Evolutionary conservation across 2,113 vertebrate species (phyloP).

Genomic region (Tichodroma muraria): DNA sequence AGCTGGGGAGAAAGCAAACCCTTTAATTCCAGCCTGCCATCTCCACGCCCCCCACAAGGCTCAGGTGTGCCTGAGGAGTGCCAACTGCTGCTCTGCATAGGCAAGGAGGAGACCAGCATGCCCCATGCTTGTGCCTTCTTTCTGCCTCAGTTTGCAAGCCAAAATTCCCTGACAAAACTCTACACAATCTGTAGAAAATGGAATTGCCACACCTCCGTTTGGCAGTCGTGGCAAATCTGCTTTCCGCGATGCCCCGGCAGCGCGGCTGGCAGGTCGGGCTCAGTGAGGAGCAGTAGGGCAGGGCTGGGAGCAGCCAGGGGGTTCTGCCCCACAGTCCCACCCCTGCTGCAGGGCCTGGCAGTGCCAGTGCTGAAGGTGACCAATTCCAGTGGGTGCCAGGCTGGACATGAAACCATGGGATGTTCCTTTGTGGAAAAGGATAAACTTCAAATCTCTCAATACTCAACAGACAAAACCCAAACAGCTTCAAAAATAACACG

Average conservation of each 20-base stretch:
- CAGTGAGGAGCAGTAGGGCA: background rate
- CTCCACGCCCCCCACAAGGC: background rate
- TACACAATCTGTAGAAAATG: background rate
- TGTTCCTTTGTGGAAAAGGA: background rate
- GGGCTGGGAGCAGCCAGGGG: background rate
- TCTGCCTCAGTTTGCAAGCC: background rate
- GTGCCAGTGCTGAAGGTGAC: background rate
- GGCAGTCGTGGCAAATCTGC: background rate
- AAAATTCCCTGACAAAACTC: background rate
- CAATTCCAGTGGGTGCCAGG: background rate
- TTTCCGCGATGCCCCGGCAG: background rate
- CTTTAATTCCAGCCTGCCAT: background rate
- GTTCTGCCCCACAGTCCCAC: background rate
- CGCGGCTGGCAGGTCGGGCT: background rate
- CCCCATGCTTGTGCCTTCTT: background rate
- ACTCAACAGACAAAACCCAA: background rate
- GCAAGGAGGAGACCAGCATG: background rate
- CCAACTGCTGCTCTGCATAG: background rate
- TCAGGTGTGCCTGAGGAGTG: background rate
- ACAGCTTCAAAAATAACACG: background rate
- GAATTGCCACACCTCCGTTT: background rate
- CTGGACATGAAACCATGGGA: rapidly evolving
- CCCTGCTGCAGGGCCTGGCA: background rate
- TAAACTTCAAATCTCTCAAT: background rate
- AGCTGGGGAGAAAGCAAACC: background rate